phyloP scores from a whole-genome alignment of 2,888 invertebrate genomes.

The Atethmia centrago region DNA sequence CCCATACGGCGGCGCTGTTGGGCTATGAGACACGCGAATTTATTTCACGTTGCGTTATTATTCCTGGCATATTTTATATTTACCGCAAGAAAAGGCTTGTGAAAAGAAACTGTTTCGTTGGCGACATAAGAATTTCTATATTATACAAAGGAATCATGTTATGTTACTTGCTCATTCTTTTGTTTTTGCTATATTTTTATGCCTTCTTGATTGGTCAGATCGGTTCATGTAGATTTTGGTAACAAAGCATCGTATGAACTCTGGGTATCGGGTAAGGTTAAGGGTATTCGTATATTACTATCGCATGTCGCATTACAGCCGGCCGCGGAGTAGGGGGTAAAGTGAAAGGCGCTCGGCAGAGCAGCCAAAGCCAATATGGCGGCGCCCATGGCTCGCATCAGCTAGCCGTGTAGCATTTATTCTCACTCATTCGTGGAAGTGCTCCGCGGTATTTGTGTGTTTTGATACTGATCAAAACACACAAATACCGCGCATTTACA shows the following conservation, averaged over 20 bases:
- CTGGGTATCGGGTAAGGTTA: neutral
- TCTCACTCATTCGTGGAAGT: no score
- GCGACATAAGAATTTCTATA: conserved; percentile 8
- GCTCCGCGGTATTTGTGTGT: no score
- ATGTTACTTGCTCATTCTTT: conserved; percentile 1
- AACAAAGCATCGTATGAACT: neutral
- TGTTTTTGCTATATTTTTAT: neutral
- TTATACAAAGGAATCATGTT: neutral
- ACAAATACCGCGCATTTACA: no score
- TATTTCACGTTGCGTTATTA: conserved; percentile 32
- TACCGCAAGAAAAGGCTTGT: conserved; percentile 8
- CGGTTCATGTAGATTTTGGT: neutral
- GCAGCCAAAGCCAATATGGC: no score
- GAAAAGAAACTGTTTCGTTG: conserved; percentile 14
- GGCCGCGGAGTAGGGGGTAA: no score
- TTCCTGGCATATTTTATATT: conserved; percentile 27
- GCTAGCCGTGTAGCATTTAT: no score
- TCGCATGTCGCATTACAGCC: no score
- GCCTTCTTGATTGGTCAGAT: neutral
- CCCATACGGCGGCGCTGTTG: conserved; percentile 42
- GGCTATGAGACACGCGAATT: conserved; percentile 47
- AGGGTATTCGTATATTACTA: no score
- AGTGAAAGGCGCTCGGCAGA: no score
- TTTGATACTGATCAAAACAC: no score
- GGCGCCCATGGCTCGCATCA: no score